Base-by-base conservation (phyloP, 2,888 invertebrate species). In the Eristalinus sepulchralis region DNA sequence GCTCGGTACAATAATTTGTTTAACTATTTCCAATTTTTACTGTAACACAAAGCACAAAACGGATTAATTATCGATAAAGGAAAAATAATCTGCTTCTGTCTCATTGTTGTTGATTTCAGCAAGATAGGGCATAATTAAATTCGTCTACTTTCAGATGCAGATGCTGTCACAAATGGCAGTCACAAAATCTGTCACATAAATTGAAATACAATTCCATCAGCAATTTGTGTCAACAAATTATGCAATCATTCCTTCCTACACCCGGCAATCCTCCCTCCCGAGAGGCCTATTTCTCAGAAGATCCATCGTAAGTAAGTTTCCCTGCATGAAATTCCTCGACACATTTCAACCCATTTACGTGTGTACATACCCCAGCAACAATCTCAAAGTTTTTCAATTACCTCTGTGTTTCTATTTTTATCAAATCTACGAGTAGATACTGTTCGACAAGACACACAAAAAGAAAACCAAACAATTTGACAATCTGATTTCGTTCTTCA, bases 351-450 rank as follows among this genome's bases (percentile, higher is more conserved):
- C 67, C 82, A 63, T 55, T 55, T 68, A 68, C 63, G 73, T 78
- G 62, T 75, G 62, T 47, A 85, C 27, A 27, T 27, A 47, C n/a
- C 47, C 47, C 17, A 17, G 47, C 83, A 86, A 79, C 86, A 86
- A 86, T 86, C 86, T 86, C 83, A 78, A 86, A 83, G 70, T 86
- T 78, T 83, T 86, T 79, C 83, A 83, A 85, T 85, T 85, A 85
- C 85, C 85, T 82, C 55, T 75, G 63, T 47, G 47, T 68, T 59
- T 66, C 76, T 72, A 53, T 77, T 72, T 78, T 73, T 73, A 78
- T 75, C 70, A 83, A 34, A 77, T 68, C 36, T 20, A 59, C 36
- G 67, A 13, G 62, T 34, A 64, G 60, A 82, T 70, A 83, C 70
- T 83, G 27, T 75, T 85, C 55, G 31, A 73, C 36, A 73, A 72